These are phyloP conservation scores for Neomicropteryx cornuta DNA, from an alignment of 1,140 invertebrate genomes.

Conservation along the genomic window DNA sequence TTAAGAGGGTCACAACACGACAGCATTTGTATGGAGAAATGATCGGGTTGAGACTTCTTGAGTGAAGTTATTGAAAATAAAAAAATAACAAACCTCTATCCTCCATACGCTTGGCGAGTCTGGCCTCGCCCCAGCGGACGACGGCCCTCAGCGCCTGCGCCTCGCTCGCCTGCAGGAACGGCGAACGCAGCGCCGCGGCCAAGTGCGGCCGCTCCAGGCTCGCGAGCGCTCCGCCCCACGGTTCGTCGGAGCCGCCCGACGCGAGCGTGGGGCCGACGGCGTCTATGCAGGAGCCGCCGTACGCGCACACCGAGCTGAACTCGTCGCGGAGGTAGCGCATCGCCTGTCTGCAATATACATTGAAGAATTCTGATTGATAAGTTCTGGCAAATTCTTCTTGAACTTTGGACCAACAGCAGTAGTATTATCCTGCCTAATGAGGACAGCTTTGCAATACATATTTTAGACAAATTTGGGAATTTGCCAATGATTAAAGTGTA, in stretches of 20 bases:
- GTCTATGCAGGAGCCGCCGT: no score
- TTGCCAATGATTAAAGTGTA: no score
- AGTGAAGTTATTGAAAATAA: slow-evolving; percentile 3
- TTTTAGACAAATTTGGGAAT: no score
- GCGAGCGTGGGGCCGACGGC: no score
- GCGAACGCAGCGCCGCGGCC: slow-evolving; percentile 69
- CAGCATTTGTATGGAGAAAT: neutral
- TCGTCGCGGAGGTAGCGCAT: slow-evolving; percentile 77
- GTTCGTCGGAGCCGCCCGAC: no score
- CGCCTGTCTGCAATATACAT: slow-evolving; percentile 39
- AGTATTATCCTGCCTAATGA: no score
- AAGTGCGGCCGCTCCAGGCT: slow-evolving; percentile 75
- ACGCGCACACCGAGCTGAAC: slow-evolving; percentile 62
- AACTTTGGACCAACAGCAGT: no score
- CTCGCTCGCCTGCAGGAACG: slow-evolving; percentile 87
- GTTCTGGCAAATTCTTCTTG: no score
- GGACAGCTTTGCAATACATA: no score
- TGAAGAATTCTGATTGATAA: no score
- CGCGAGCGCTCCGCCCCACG: slow-evolving; percentile 52
- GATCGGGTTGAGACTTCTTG: neutral
- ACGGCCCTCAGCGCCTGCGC: slow-evolving; percentile 78
- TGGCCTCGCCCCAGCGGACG: slow-evolving; percentile 85
- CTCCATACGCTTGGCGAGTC: slow-evolving; percentile 70
- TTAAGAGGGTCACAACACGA: neutral
- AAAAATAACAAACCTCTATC: slow-evolving; percentile 47